Conservation (phyloP, 64 coral and sea anemone genomes). For the Pocillopora verrucosa region DNA sequence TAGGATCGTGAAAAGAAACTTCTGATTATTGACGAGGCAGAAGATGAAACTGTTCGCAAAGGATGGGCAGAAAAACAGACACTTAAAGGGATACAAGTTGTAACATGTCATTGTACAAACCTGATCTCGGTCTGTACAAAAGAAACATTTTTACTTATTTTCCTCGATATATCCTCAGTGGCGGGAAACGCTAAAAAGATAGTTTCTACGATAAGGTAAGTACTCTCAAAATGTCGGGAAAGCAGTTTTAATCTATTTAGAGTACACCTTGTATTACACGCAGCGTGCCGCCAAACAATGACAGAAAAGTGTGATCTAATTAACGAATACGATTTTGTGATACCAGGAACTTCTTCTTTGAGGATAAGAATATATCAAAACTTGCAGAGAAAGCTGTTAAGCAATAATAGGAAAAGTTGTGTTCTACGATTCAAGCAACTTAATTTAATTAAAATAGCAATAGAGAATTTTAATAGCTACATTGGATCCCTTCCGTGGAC, state of each 20-base stretch:
- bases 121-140: slow-evolving; percentile 43
- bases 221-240: background rate
- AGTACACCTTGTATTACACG: too few relatives aligned
- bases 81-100: slow-evolving; percentile 11
- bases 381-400: too few relatives aligned
- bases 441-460: too few relatives aligned
- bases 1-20: slow-evolving; percentile 52
- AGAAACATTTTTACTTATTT: slow-evolving; percentile 50
- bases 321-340: too few relatives aligned
- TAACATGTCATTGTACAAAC: slow-evolving; percentile 13
- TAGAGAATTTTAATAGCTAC: too few relatives aligned
- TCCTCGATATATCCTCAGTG: slow-evolving; percentile 48
- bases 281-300: too few relatives aligned
- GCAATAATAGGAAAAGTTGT: too few relatives aligned
- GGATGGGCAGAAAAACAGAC: slow-evolving; percentile 4
- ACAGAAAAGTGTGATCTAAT: too few relatives aligned
- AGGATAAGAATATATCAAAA: too few relatives aligned
- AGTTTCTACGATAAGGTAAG: slow-evolving; percentile 44
- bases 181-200: slow-evolving; percentile 37
- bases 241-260: background rate
- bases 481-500: too few relatives aligned
- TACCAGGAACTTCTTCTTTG: too few relatives aligned
- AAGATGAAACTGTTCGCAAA: background rate
- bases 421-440: too few relatives aligned
- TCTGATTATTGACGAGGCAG: slow-evolving; percentile 39